Evolutionary conservation across 2,888 invertebrate genomes (phyloP).

Genomic region (Leptopilina drosophilae): DNA sequence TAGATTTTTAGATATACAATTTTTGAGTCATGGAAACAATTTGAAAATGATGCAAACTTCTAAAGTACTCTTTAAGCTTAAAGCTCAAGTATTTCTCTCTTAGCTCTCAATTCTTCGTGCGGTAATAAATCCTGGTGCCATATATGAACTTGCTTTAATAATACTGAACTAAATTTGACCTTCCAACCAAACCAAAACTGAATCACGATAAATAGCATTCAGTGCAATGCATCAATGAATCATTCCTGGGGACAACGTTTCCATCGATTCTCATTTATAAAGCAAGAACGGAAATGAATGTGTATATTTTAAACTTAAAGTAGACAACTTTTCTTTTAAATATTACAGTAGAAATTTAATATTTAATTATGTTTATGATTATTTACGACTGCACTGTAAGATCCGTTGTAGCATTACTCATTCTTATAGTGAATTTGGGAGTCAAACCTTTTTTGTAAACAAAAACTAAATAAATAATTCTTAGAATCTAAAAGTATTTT

Average conservation of each 20-base stretch:
- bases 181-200: slow-evolving; percentile 60
- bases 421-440: no score
- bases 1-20: neutral
- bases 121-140: slow-evolving; percentile 23
- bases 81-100: neutral
- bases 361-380: no score
- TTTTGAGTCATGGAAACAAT: neutral
- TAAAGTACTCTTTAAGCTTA: neutral
- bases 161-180: slow-evolving; percentile 48
- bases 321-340: neutral
- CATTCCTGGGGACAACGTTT: slow-evolving; percentile 53
- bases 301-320: neutral
- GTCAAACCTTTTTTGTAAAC: no score
- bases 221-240: slow-evolving; percentile 62
- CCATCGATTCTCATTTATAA: slow-evolving; percentile 68
- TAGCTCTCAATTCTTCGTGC: slow-evolving; percentile 12
- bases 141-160: slow-evolving; percentile 32
- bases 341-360: neutral
- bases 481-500: no score
- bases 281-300: slow-evolving; percentile 56
- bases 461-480: no score
- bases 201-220: slow-evolving; percentile 56
- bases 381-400: no score
- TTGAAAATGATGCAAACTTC: neutral
- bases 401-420: no score